A percentile compares a stretch with the other conserved stretches of the same genome.
phyloP scores from a whole-genome alignment of 2,888 invertebrate genomes.

The Hylaea fasciaria region DNA sequence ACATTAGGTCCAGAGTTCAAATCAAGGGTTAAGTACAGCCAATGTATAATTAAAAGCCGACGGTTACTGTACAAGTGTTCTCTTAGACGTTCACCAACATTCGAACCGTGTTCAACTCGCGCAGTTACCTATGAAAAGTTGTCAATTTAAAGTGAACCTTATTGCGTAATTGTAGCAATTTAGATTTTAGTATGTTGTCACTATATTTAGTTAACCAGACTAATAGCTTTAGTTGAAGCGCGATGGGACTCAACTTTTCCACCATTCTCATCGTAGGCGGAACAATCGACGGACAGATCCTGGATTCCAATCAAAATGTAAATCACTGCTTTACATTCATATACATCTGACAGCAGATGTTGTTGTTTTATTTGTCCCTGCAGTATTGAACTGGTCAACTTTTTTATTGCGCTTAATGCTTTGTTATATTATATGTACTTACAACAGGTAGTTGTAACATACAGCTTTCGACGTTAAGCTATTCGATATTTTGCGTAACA shows the following conservation, averaged over 20 bases:
- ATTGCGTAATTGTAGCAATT: too few relatives aligned
- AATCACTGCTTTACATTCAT: conserved; percentile 67
- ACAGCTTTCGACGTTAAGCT: background rate
- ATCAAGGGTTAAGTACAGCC: conserved; percentile 36
- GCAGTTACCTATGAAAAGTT: too few relatives aligned
- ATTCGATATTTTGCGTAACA: background rate
- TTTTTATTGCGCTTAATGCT: conserved; percentile 11
- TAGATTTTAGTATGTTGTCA: too few relatives aligned
- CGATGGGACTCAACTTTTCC: conserved; percentile 59
- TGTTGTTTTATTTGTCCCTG: conserved; percentile 19
- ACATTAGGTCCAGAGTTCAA: conserved; percentile 30
- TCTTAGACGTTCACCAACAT: background rate
- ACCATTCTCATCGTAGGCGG: conserved; percentile 39
- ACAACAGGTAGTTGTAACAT: background rate
- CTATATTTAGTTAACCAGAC: too few relatives aligned
- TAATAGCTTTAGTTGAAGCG: too few relatives aligned
- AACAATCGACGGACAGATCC: conserved; percentile 54
- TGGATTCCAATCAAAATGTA: conserved; percentile 77
- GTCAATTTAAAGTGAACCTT: too few relatives aligned
- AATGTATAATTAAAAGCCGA: conserved; percentile 24
- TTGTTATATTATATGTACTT: too few relatives aligned
- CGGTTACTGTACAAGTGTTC: conserved; percentile 4
- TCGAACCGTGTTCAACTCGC: too few relatives aligned
- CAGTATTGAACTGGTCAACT: conserved; percentile 27
- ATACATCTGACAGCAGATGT: conserved; percentile 39